Base-by-base conservation (phyloP, 2,113 vertebrate species). In the Gasterosteus nipponicus region DNA sequence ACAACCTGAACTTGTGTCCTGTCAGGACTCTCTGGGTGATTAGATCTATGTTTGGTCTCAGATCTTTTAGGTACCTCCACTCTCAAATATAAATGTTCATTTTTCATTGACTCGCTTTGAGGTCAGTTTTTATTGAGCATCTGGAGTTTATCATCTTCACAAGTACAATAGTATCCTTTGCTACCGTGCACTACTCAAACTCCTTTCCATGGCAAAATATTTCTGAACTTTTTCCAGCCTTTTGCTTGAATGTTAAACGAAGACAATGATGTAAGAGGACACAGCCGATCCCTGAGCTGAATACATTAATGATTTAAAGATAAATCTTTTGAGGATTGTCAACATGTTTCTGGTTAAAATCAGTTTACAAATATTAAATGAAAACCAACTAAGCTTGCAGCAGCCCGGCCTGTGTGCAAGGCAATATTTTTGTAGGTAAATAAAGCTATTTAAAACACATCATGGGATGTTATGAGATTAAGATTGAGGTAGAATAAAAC, bases 251-350 rank as follows among this genome's bases (percentile, higher is more conserved):
- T 42, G 3, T 12, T 42, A 49, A 19, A 49, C 47, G 2, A 49
- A 19, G 18, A 19, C 18, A 16, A 49, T 8, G 18, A 49, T 49
- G 2, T 0, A 7, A 38, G 35, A 5, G 35, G 33, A 33, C 33
- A 33, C 33, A 38, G 35, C 35, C 35, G 6, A 38, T 38, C 35
- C 35, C 3, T 38, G 39, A 16, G 38, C 26, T 22, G 29, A 44
- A 46, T 74, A 22, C 4, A 22, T 1, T 33, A 10, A 26, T 26
- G 22, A 26, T 26, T 26, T 26, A 26, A 26, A 26, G 22, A 3
- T 44, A 7, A 22, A 16, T 47, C 26, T 75, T 68, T 74, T 47
- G 11, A 69, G 18, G 38, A 46, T 19, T 49, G n/a, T 63, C 57
- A 69, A 41, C 33, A 64, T 59, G 51, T 66, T 44, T 35, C 33